These are phyloP conservation scores for Sycophaga agraensis DNA, from an alignment of 1,140 invertebrate species.

Conservation along the genomic window DNA sequence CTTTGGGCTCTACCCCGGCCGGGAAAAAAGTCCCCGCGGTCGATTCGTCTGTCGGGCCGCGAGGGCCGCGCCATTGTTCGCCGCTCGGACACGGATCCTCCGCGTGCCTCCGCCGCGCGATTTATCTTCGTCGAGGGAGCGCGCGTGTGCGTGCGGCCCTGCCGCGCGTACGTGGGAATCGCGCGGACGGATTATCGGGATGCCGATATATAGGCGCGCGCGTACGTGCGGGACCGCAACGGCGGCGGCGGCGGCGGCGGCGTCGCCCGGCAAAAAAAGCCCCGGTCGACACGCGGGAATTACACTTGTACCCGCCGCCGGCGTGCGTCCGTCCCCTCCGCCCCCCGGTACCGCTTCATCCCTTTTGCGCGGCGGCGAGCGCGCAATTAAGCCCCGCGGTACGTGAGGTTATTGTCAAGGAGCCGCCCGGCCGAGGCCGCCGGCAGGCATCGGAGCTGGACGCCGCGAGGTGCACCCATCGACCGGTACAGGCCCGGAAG, in stretches of 20 bases:
- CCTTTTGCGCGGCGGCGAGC: not conserved
- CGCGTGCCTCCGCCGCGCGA: constrained; percentile 34
- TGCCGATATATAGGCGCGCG: constrained; percentile 1
- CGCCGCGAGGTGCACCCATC: too few relatives aligned
- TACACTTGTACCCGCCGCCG: constrained; percentile 7
- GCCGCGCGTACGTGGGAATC: constrained; percentile 23
- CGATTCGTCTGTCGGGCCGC: too few relatives aligned
- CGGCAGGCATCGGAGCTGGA: too few relatives aligned
- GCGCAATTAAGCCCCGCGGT: not conserved
- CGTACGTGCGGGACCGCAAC: too few relatives aligned
- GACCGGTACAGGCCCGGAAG: too few relatives aligned
- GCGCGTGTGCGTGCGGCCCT: not conserved
- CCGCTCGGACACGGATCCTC: constrained; percentile 38
- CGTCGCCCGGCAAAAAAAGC: too few relatives aligned
- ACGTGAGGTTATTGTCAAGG: too few relatives aligned
- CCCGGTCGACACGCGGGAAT: constrained; percentile 11
- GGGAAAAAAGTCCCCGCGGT: not conserved
- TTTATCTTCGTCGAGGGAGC: constrained; percentile 38
- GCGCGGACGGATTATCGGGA: constrained; percentile 28
- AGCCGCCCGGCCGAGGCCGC: too few relatives aligned
- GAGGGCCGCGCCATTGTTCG: constrained; percentile 37
- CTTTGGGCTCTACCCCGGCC: too few relatives aligned
- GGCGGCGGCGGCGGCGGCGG: too few relatives aligned
- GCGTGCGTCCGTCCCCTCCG: not conserved
- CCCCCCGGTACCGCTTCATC: constrained; percentile 19